Evolutionary conservation across 2,888 invertebrate species (phyloP), one percentile per base, ranked within the genome.

Genomic region (Drosophila mulleri): DNA sequence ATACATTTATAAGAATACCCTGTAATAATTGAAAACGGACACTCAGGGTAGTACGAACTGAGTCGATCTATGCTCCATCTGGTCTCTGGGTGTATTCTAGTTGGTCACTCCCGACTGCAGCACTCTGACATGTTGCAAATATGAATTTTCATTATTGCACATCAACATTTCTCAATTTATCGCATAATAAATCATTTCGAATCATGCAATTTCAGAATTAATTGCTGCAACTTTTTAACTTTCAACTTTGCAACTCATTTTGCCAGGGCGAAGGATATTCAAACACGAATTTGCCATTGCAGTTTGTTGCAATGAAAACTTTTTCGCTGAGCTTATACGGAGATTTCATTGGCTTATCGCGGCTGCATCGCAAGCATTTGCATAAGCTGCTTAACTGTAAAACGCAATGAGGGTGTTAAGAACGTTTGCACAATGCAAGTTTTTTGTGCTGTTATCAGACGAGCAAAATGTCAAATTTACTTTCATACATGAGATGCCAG

Each of bases 131-230:
- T 29, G n/a, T n/a, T 11, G 39, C 18, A 42, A 39, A 39, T 39
- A 39, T 62, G n/a, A 63, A 39, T 74, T 44, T 16, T 35, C 44
- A 59, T 61, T 35, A 37, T 60, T 29, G 23, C 44, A 65, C 41
- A 20, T 41, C 5, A 62, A 47, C 58, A 44, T 63, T 59, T 71
- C 26, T 8, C 42, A 59, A 50, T 48, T 42, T 41, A n/a, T 47
- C 0, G 11, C n/a, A 57, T 63, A 48, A 67, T 65, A 50, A 64
- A 54, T 58, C 42, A 62, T 56, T 18, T 35, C 54, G 7, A 4
- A 63, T 39, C 72, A 80, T 66, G 81, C 80, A 80, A 69, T 64
- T 60, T 64, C 35, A 23, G 71, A 62, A 78, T 79, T 61, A 79
- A 65, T 70, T 44, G 44, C 59, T 47, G 41, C 16, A 57, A 50